Conservation (phyloP, 2,797 vertebrate genomes). For the Heterohyrax brucei region DNA sequence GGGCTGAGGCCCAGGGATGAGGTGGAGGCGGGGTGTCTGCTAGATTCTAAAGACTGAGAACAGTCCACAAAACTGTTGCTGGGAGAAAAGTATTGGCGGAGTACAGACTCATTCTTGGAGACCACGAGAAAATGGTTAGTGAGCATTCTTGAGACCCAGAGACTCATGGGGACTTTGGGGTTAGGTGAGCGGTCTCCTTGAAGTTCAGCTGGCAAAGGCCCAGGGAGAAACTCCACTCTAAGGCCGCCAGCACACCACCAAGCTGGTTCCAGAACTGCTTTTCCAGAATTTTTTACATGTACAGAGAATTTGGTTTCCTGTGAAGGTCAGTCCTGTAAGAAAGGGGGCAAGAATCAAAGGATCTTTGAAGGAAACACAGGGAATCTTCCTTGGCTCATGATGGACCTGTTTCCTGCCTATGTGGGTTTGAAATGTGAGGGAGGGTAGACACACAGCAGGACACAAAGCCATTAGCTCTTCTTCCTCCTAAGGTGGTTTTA, state of each 20-base stretch:
- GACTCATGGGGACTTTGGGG: background rate
- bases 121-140: background rate
- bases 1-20: background rate
- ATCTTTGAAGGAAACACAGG: constrained; percentile 82
- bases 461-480: constrained; percentile 19
- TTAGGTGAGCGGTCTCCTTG: background rate
- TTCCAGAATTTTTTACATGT: constrained; percentile 70
- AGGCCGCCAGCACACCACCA: background rate
- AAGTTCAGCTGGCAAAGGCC: background rate
- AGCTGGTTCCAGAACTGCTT: constrained; percentile 20
- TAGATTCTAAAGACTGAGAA: background rate
- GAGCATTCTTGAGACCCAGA: background rate
- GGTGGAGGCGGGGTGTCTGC: background rate
- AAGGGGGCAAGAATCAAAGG: constrained; percentile 82
- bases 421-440: constrained; percentile 62
- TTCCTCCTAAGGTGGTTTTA: background rate
- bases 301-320: constrained; percentile 80
- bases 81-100: background rate
- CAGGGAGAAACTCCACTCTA: background rate
- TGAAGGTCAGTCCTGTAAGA: constrained; percentile 81
- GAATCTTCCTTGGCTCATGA: constrained; percentile 61
- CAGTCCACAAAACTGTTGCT: background rate
- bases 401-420: constrained; percentile 79
- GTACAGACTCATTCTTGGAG: background rate
- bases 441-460: constrained; percentile 16